phyloP scores from a whole-genome alignment of 1,140 invertebrate species.

The Maniola jurtina region DNA sequence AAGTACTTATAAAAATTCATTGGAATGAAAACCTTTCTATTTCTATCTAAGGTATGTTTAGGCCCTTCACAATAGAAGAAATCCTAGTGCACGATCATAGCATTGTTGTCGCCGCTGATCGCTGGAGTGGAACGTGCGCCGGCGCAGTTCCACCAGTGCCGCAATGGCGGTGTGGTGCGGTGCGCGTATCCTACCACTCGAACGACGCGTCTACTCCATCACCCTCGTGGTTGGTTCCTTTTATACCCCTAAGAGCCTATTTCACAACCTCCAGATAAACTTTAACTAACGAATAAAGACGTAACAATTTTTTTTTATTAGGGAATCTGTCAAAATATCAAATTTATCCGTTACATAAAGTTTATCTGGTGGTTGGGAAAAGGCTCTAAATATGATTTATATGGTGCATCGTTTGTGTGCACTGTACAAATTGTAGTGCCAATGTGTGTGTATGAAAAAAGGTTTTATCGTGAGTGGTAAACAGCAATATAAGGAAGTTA shows the following conservation, averaged over 20 bases:
- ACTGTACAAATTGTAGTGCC: background rate
- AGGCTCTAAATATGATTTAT: too few species aligned
- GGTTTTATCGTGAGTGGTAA: too few species aligned
- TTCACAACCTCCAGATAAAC: too few species aligned
- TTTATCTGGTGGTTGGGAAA: too few species aligned
- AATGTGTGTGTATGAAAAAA: background rate
- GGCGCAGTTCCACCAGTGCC: conserved; percentile 54
- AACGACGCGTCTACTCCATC: conserved; percentile 69
- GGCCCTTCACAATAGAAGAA: conserved; percentile 19
- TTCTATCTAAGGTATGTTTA: background rate
- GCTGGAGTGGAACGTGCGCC: conserved; percentile 43
- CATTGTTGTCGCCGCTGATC: conserved; percentile 20
- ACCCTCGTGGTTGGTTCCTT: conserved; percentile 65
- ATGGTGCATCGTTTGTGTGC: background rate
- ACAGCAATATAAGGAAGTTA: too few species aligned
- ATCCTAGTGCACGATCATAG: conserved; percentile 23
- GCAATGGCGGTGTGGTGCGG: conserved; percentile 75
- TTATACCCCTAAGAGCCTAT: background rate
- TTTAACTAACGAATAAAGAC: too few species aligned
- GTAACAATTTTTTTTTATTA: too few species aligned
- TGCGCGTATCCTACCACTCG: conserved; percentile 66
- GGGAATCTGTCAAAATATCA: too few species aligned
- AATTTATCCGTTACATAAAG: too few species aligned
- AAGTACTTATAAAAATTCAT: too few species aligned
- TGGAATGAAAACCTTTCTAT: background rate